Conservation (phyloP, 2,797 vertebrate genomes). For the Gobionotothen gibberifrons region DNA sequence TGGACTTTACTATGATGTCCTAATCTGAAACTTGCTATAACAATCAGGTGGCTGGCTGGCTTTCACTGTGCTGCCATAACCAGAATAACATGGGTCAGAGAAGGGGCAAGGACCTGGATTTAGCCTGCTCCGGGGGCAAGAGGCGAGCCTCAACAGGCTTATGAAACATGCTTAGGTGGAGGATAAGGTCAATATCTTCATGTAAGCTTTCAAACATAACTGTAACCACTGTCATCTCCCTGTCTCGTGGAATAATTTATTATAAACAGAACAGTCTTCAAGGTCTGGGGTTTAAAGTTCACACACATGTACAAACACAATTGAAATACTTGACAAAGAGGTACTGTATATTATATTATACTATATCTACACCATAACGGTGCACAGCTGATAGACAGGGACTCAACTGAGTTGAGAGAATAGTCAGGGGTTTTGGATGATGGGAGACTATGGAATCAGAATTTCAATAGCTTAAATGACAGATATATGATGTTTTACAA, state of each 20-base stretch:
- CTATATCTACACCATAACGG: too few relatives aligned
- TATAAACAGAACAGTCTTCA: background rate
- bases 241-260: conserved; percentile 1
- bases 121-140: conserved; percentile 35
- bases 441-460: too few relatives aligned
- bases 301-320: too few relatives aligned
- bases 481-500: too few relatives aligned
- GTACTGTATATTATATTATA: background rate
- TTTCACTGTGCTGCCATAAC: conserved; percentile 30
- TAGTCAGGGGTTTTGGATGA: too few relatives aligned
- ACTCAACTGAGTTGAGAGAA: too few relatives aligned
- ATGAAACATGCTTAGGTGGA: conserved; percentile 62
- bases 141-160: conserved; percentile 54
- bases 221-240: background rate
- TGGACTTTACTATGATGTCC: background rate
- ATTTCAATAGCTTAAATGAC: too few relatives aligned
- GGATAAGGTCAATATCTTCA: conserved; percentile 1
- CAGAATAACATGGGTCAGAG: conserved; percentile 39
- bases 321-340: too few relatives aligned
- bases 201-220: conserved; percentile 11
- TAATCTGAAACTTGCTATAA: conserved; percentile 12
- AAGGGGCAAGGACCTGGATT: conserved; percentile 36
- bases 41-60: conserved; percentile 2
- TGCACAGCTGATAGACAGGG: too few relatives aligned
- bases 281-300: too few relatives aligned